Evolutionary conservation across 2,888 invertebrate species (phyloP).

Genomic region (Eucera pruinosa): DNA sequence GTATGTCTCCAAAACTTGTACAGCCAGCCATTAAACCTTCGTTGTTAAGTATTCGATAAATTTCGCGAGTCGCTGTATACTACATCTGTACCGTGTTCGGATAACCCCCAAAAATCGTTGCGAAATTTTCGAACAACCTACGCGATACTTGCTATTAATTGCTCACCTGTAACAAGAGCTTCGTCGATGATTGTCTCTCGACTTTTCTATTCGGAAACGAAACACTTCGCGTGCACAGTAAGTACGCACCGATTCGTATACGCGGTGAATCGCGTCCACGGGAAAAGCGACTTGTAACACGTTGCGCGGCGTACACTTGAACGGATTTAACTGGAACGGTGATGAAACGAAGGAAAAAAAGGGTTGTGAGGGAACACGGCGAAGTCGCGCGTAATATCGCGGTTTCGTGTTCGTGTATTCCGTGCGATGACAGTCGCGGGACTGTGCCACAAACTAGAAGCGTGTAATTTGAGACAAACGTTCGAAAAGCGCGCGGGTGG

Average conservation of each 20-base stretch:
- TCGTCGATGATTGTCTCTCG: background rate
- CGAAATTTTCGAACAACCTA: no score
- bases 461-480: conserved; percentile 51
- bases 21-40: no score
- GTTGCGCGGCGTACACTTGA: conserved; percentile 14
- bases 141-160: no score
- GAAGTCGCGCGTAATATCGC: conserved; percentile 33
- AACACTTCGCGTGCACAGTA: conserved; percentile 38
- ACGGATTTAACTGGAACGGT: background rate
- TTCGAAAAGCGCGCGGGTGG: conserved; percentile 72
- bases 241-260: conserved; percentile 32
- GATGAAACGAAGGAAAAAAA: conserved; percentile 17
- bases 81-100: no score
- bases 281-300: conserved; percentile 6
- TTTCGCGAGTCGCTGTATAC: no score
- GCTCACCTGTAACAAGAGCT: conserved; percentile 27
- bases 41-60: no score
- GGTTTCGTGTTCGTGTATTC: conserved; percentile 56
- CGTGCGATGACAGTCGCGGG: conserved; percentile 67
- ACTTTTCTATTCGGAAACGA: background rate
- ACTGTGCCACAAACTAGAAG: conserved; percentile 61
- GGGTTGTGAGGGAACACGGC: conserved; percentile 10
- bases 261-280: no score
- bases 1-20: no score
- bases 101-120: no score